A percentile compares a stretch with the other conserved stretches of the same genome.
Conservation (phyloP, 2,797 vertebrate species). For the Bryconaethiops microstoma region DNA sequence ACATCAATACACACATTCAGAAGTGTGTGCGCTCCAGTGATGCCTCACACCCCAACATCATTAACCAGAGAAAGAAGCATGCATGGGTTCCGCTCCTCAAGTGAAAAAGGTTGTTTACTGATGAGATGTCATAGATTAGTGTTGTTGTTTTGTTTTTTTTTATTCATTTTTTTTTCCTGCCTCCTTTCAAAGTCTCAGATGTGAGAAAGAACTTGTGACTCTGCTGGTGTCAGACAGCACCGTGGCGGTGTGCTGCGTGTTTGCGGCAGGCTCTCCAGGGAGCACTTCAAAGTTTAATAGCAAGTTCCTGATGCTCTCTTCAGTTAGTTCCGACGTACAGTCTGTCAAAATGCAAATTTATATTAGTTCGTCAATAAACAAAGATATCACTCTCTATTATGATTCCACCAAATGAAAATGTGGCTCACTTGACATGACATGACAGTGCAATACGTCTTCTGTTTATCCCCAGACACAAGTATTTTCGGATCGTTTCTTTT, state of each 20-base stretch:
- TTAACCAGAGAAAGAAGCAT: conserved; percentile 11
- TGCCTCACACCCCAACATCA: conserved; percentile 5
- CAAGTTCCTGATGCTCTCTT: conserved; percentile 7
- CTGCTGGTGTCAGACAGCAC: conserved; percentile 24
- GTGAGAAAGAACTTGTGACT: conserved; percentile 40
- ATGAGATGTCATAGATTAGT: conserved; percentile 31
- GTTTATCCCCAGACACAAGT: not conserved
- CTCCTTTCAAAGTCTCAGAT: conserved; percentile 17
- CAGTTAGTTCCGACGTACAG: conserved; percentile 17
- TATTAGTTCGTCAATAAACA: conserved; percentile 37
- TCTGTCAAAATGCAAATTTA: conserved; percentile 35
- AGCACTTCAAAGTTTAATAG: conserved; percentile 26
- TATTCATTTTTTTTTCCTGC: not conserved
- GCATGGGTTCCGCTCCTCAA: conserved; percentile 13
- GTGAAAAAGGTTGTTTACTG: conserved; percentile 37
- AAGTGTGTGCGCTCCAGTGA: not conserved
- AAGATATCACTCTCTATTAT: conserved; percentile 21
- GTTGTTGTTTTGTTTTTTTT: not conserved
- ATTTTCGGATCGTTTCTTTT: not conserved
- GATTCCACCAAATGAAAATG: conserved; percentile 8
- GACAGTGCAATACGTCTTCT: not conserved
- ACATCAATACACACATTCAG: conserved; percentile 4
- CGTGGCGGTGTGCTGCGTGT: conserved; percentile 1
- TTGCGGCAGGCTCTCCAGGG: conserved; percentile 19
- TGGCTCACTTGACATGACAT: conserved; percentile 9